Evolutionary conservation across 2,797 vertebrate species (phyloP), one percentile per base, ranked within the genome.

Genomic region (Pelodytes ibericus): DNA sequence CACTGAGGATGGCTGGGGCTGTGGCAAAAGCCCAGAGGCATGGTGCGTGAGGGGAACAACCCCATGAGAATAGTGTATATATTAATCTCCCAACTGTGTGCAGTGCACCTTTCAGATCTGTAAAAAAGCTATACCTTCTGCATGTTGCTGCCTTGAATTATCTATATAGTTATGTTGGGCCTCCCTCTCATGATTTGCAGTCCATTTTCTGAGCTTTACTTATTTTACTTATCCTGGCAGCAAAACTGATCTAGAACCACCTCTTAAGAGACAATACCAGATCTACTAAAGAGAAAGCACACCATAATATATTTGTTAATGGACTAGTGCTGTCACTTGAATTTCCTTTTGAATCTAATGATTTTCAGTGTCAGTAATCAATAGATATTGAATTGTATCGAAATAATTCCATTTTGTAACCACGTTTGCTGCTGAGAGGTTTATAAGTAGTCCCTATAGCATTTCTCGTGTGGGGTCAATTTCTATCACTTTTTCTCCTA

Each of bases 21-120:
- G 90, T 95, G 83, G 90, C 92, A 87, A 94, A 92, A 90, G 91
- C 90, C 27, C 86, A 90, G 84, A 92, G 80, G 78, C 93, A 89
- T 79, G 92, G 92, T 93, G 89, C 89, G 92, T 92, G 83, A 59
- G 49, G 36, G 51, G 30, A 49, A 10, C 5, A n/a, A 44, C 11
- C 13, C 3, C 4, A 22, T 36, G 24, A 49, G 51, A 24, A 63
- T 41, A 30, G 13, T 10, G 24, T 41, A 26, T 33, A 25, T 30
- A 51, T 8, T n/a, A 4, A 33, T 44, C 27, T 53, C 11, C 18
- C 8, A n/a, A 10, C 26, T 72, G 44, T 72, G 69, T 67, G 69
- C 26, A 9, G 30, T 73, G 70, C 36, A 56, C 25, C n/a, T 63
- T 68, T 57, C 15, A 65, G 29, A 27, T n/a, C 30, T 70, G 24